These are phyloP conservation scores for Cinara cedri DNA, from an alignment of 2,888 invertebrate genomes.

Conservation along the genomic window DNA sequence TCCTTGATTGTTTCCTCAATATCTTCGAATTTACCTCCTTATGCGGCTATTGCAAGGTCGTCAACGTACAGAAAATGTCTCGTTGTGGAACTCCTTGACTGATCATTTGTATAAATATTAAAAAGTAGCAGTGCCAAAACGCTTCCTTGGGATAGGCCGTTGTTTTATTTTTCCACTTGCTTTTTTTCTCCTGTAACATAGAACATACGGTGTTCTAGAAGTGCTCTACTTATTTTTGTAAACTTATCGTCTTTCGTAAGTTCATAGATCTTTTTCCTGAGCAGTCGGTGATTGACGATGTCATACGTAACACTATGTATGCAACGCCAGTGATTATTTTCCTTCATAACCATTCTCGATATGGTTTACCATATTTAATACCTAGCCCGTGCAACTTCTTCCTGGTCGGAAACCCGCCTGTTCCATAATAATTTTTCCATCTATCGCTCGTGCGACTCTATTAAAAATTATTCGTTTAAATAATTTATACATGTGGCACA, in stretches of 20 bases:
- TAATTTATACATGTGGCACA: constrained; percentile 56
- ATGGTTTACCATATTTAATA: constrained; percentile 57
- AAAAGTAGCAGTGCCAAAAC: constrained; percentile 4
- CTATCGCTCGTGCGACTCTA: constrained; percentile 45
- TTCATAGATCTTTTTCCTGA: not conserved
- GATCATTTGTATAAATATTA: constrained; percentile 4
- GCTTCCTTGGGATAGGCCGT: not conserved
- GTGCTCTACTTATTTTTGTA: not conserved
- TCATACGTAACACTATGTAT: not conserved
- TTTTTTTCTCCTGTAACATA: no score
- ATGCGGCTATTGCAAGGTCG: no score
- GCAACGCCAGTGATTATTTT: constrained; percentile 1
- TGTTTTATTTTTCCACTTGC: constrained; percentile 4
- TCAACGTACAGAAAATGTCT: constrained; percentile 5
- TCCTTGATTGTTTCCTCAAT: no score
- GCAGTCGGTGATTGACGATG: not conserved
- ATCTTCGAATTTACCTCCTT: no score
- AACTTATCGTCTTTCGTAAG: not conserved
- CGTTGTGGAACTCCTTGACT: not conserved
- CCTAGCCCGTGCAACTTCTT: constrained; percentile 52
- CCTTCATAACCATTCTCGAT: constrained; percentile 56
- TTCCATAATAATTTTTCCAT: constrained; percentile 53
- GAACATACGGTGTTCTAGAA: no score
- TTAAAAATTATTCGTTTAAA: constrained; percentile 55
- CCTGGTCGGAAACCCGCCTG: constrained; percentile 51